phyloP scores from a whole-genome alignment of 64 coral and sea anemone genomes.

The Pocillopora verrucosa region DNA sequence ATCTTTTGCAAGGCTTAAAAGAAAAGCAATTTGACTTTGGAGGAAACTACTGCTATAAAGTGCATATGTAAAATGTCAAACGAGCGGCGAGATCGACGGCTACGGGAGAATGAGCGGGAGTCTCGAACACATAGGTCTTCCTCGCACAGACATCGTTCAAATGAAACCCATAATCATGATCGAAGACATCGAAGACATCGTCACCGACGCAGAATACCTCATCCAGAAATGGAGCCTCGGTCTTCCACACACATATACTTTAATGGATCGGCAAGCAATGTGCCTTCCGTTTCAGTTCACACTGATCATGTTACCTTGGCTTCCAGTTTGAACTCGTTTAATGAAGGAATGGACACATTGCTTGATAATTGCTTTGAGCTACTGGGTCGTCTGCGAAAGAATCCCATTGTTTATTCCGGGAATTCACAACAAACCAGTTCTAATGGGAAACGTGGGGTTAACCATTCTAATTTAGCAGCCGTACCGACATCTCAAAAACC shows the following conservation, averaged over 20 bases:
- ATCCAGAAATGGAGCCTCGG: not conserved
- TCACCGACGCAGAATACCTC: not conserved
- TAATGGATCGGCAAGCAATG: not conserved
- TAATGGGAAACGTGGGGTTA: not conserved
- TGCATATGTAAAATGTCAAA: constrained; percentile 6
- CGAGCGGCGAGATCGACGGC: not conserved
- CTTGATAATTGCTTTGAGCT: not conserved
- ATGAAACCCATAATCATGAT: not conserved
- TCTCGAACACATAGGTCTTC: not conserved
- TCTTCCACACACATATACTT: constrained; percentile 26
- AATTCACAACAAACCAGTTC: not conserved
- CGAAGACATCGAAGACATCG: not conserved
- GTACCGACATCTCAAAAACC: not conserved
- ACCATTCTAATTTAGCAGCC: constrained; percentile 7
- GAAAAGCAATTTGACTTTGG: not conserved
- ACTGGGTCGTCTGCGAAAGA: not conserved
- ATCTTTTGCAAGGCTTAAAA: not conserved
- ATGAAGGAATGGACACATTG: not conserved
- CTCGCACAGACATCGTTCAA: not conserved
- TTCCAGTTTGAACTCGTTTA: constrained; percentile 16
- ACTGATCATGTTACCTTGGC: constrained; percentile 20
- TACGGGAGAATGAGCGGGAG: not conserved
- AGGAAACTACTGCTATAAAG: not conserved
- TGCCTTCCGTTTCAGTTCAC: constrained; percentile 9
- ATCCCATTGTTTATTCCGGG: not conserved